Evolutionary conservation across 2,113 vertebrate genomes (phyloP), one percentile per base, ranked within the genome.

Genomic region (Columbina picui): DNA sequence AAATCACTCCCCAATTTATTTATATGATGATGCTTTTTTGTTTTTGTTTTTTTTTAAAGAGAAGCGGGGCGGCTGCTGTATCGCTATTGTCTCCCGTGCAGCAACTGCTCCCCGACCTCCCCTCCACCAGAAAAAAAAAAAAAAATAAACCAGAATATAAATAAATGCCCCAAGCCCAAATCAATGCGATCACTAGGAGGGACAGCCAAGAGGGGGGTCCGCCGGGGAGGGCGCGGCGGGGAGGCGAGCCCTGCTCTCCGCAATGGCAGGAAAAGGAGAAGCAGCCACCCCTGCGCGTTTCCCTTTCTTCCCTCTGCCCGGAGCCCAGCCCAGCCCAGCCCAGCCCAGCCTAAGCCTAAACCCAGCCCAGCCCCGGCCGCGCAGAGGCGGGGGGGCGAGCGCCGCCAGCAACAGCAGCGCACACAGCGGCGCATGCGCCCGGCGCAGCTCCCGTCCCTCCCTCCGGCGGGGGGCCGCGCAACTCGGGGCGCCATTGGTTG

Each of bases 301-400:
- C 94, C 97, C 96, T 97, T 94, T 95, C 97, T 97, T 97, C 80
- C 90, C 96, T 94, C 90, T 55, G 86, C 87, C 94, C 93, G 96
- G 97, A 96, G 47, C 47, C 47, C 47, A 49, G 47, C 47, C 47
- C 47, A 47, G 45, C 45, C 45, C 47, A 89, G 91, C 90, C n/a
- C n/a, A n/a, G n/a, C n/a, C n/a, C n/a, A n/a, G n/a, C n/a, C n/a
- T n/a, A n/a, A n/a, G n/a, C n/a, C n/a, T n/a, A n/a, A n/a, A n/a
- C n/a, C n/a, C n/a, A n/a, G n/a, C n/a, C 97, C 96, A n/a, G 38
- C 81, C 81, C 76, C 71, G 27, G 27, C 32, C 64, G 39, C 34
- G 16, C 85, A 64, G 57, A 29, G 87, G 81, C 6, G 43, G 43
- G 43, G 43, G 55, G 94, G n/a, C 63, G 81, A 89, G 82, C 81